phyloP scores from a whole-genome alignment of 1,140 invertebrate genomes.

The Sesamia nonagrioides region DNA sequence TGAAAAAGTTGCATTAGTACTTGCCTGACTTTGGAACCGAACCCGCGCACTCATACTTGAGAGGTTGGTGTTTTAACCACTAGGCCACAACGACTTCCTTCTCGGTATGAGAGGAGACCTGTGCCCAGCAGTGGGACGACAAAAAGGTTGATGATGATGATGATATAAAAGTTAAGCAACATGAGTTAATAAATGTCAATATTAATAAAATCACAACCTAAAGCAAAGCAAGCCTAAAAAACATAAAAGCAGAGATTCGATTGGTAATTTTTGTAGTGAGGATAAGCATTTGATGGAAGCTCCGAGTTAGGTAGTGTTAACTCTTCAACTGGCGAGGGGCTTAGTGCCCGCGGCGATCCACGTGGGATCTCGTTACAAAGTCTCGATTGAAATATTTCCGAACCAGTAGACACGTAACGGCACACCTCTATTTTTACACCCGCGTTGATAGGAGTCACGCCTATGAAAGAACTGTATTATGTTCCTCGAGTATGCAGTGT shows the following conservation, averaged over 20 bases:
- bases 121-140: no score
- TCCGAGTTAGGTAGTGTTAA: slow-evolving; percentile 39
- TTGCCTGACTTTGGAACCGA: no score
- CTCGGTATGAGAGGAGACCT: no score
- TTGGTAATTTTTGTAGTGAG: neutral
- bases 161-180: neutral
- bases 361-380: slow-evolving; percentile 60
- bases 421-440: slow-evolving; percentile 59
- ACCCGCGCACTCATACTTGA: no score
- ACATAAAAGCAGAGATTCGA: no score
- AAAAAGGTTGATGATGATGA: no score
- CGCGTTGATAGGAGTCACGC: slow-evolving; percentile 58
- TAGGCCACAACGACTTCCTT: no score
- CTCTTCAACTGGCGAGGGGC: slow-evolving; percentile 25
- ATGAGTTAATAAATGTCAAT: neutral
- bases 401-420: slow-evolving; percentile 51
- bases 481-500: neutral
- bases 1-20: no score
- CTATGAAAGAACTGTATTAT: slow-evolving; percentile 36
- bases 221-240: no score
- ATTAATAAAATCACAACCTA: neutral
- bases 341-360: slow-evolving; percentile 48
- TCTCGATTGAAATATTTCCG: slow-evolving; percentile 65
- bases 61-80: no score
- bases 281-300: slow-evolving; percentile 34